Evolutionary conservation across 2,888 invertebrate species (phyloP).

Genomic region (Polydesmus complanatus): DNA sequence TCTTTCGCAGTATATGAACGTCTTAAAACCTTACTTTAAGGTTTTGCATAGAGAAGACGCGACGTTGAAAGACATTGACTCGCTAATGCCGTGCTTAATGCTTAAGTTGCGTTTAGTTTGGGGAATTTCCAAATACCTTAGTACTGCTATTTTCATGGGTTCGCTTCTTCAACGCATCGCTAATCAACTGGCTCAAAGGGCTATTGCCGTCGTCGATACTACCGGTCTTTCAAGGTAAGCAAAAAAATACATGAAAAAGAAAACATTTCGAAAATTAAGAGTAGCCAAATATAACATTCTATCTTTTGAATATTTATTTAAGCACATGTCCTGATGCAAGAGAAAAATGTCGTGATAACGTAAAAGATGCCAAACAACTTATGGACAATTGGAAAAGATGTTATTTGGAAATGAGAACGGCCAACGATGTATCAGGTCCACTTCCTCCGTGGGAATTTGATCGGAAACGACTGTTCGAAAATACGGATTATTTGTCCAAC

Average conservation of each 20-base stretch:
- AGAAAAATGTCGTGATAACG: neutral
- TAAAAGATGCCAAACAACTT: conserved; percentile 45
- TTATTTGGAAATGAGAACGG: conserved; percentile 62
- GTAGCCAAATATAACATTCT: no score
- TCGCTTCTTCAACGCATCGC: conserved; percentile 67
- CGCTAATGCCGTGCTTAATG: conserved; percentile 61
- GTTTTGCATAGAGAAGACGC: neutral
- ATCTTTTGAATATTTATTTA: no score
- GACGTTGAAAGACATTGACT: conserved; percentile 41
- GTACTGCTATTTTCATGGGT: conserved; percentile 72
- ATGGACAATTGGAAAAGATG: conserved; percentile 57
- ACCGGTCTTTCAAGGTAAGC: neutral
- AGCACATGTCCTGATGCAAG: neutral
- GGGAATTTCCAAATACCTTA: conserved; percentile 75
- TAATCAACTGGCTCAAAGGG: conserved; percentile 63
- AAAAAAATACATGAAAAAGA: no score
- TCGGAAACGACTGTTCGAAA: conserved; percentile 59
- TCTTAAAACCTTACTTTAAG: conserved; percentile 39
- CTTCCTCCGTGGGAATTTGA: conserved; percentile 86
- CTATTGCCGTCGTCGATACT: neutral
- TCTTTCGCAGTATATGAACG: conserved; percentile 54
- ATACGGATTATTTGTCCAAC: conserved; percentile 68
- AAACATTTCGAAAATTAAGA: no score
- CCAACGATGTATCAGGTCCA: conserved; percentile 71
- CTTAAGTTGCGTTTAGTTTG: conserved; percentile 78